Base-by-base conservation (phyloP, 2,888 invertebrate genomes). In the Rotaria socialis region DNA sequence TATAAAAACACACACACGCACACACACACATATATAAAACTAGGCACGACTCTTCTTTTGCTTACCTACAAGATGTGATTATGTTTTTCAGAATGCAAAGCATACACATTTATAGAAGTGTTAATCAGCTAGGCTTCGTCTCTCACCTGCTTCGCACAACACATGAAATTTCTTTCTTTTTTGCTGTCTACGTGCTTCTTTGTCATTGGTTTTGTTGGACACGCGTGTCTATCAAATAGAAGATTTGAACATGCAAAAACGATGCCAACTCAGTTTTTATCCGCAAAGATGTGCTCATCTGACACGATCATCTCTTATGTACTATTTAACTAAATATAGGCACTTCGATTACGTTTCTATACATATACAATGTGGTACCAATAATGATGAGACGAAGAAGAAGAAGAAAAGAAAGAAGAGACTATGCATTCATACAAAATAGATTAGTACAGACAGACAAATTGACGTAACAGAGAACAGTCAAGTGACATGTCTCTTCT, bases 371-470 rank as follows among this genome's bases (percentile, higher is more conserved):
- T 35, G 35, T 35, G 35, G 67, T 19, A 27, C 27, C 56, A 24
- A 56, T 56, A 6, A 24, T 56, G 24, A 67, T 35, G 19, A 67
- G 5, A 67, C 35, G 24, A 67, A 67, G 67, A 50, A 50, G 50
- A 50, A 50, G 50, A 50, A 50, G 50, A 50, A 50, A 14, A 50
- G 50, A 14, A 50, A 50, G 14, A 67, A 27, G 27, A 41, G 19
- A 35, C 35, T 35, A 41, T 50, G 67, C 16, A 67, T 35, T 67
- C 67, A 67, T 35, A 67, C 67, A 67, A 67, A 67, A 67, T 67
- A 67, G 67, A 67, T 67, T 67, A 67, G 67, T 67, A 67, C 35
- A 67, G 67, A 67, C 67, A 67, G 67, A 67, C 67, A 67, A 67
- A 67, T 67, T 67, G 67, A 67, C 67, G 67, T 67, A 67, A 67